Evolutionary conservation across 92 coral and sea anemone species (phyloP), one percentile per base, ranked within the genome.

Genomic region (Metridium senile): DNA sequence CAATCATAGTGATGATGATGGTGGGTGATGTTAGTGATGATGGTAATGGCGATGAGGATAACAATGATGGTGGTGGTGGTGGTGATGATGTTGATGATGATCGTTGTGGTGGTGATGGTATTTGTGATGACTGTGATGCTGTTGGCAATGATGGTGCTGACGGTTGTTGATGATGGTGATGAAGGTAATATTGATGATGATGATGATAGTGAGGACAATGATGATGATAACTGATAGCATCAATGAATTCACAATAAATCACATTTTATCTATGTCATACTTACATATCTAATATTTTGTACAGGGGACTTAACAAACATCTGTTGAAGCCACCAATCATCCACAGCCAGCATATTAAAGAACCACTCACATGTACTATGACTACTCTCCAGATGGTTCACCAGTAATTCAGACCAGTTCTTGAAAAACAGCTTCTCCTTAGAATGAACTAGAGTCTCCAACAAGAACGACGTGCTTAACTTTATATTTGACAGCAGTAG

Each of bases 281-380:
- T 66, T 27, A 94, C 98, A 88, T 94, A 97, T 66, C 97, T 85
- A 26, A 93, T 92, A 32, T 80, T 84, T 62, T 89, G 97, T 49
- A 94, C 96, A 19, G 98, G 98, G 53, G 94, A 94, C 79, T 86
- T 86, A 52, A 94, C 84, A 45, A 94, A 76, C 63, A 93, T 83
- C 77, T 94, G 96, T 59, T 91, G 94, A 43, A 94, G 68, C 98
- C 98, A 94, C 91, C 96, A 86, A 63, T 89, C 97, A 74, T 94
- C 98, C 10, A 78, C 66, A n/a, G 94, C 81, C 84, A 94, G 83
- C 51, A 85, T 86, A 49, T 87, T 85, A 56, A 94, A 85, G 54
- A 95, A 88, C 99, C 99, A 95, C 54, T 87, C 86, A 66, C 99
- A 89, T 1, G 93, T 93, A 32, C 74, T 78, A 33, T 87, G 83